Evolutionary conservation across 1,140 invertebrate species (phyloP).

Genomic region (Reticulitermes speratus): DNA sequence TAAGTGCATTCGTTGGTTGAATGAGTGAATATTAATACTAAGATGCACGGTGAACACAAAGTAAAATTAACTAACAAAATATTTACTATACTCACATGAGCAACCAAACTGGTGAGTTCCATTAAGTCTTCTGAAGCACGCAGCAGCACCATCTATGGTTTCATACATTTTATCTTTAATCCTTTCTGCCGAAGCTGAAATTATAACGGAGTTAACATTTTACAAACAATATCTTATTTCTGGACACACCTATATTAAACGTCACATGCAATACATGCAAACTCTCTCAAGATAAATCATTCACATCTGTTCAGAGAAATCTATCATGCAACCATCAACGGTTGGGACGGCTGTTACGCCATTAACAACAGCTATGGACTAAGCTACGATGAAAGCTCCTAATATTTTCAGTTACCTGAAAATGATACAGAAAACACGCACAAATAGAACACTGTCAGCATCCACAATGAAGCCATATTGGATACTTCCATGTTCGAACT

Average conservation of each 20-base stretch:
- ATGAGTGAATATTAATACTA: too few relatives aligned
- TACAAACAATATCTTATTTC: background rate
- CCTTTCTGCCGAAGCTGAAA: slow-evolving; percentile 52
- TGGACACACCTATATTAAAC: background rate
- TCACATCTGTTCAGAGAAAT: too few relatives aligned
- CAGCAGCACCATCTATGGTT: slow-evolving; percentile 64
- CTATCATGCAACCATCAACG: too few relatives aligned
- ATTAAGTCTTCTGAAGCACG: slow-evolving; percentile 86
- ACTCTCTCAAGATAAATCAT: background rate
- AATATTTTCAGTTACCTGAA: background rate
- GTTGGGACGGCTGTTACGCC: too few relatives aligned
- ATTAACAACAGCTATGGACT: background rate
- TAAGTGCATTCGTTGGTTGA: too few relatives aligned
- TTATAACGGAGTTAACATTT: slow-evolving; percentile 28
- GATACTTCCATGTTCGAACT: background rate
- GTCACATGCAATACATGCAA: slow-evolving; percentile 8
- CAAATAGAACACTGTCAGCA: background rate
- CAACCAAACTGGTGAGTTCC: slow-evolving; percentile 92
- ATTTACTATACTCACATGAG: slow-evolving; percentile 65
- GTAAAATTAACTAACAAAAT: too few relatives aligned
- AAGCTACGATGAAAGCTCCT: background rate
- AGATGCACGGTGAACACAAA: too few relatives aligned
- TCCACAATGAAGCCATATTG: background rate
- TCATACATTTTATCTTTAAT: slow-evolving; percentile 80
- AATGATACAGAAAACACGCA: background rate